A percentile compares a stretch with the other conserved stretches of the same genome.
These are phyloP conservation scores for Aldabrachelys gigantea DNA, from an alignment of 2,113 vertebrate species.

Conservation along the genomic window DNA sequence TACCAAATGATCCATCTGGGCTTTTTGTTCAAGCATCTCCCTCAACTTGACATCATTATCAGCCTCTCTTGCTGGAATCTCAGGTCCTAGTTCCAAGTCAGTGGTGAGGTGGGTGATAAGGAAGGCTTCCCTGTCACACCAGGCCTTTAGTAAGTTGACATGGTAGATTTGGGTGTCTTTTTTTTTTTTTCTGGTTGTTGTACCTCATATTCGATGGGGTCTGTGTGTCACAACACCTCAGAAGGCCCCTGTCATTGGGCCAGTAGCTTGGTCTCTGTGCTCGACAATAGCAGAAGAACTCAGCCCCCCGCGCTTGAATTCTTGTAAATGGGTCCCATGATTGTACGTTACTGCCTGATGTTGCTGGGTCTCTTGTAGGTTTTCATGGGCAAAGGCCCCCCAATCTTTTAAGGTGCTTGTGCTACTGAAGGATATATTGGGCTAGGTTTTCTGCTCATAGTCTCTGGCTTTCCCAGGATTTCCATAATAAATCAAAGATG, in stretches of 20 bases:
- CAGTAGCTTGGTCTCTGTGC: not conserved
- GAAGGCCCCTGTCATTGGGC: not conserved
- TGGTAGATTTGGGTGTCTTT: not conserved
- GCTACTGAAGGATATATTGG: not conserved
- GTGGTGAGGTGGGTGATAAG: too few relatives aligned
- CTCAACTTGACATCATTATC: too few relatives aligned
- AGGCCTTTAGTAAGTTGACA: not conserved
- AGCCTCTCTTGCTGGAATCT: too few relatives aligned
- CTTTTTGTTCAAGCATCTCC: too few relatives aligned
- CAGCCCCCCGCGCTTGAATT: not conserved
- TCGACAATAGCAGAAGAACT: not conserved
- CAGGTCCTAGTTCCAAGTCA: too few relatives aligned
- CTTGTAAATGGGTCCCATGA: not conserved
- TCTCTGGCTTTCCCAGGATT: not conserved
- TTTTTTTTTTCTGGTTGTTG: not conserved
- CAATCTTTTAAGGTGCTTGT: not conserved
- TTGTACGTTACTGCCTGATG: not conserved
- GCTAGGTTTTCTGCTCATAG: not conserved
- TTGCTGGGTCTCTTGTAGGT: not conserved
- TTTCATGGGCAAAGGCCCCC: too few relatives aligned
- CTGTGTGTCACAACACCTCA: not conserved
- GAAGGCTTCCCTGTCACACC: not conserved
- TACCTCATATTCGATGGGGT: not conserved
- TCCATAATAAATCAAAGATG: not conserved
- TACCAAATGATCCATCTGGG: too few relatives aligned